These are phyloP conservation scores for Zaprionus taronus DNA, from an alignment of 1,140 invertebrate genomes.

Conservation along the genomic window DNA sequence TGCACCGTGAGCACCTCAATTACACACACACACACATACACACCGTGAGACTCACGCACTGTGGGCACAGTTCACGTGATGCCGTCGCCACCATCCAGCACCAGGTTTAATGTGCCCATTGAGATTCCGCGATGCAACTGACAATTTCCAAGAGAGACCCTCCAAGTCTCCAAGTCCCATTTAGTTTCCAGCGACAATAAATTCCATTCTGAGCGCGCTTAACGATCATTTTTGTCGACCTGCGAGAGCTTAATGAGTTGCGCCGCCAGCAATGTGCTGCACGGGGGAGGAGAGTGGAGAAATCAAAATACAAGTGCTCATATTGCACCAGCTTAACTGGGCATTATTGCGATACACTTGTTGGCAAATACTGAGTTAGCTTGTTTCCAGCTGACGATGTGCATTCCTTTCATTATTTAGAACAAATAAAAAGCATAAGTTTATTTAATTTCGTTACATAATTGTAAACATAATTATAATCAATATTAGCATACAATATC, in stretches of 20 bases:
- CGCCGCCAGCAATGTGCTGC: constrained; percentile 31
- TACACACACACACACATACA: background rate
- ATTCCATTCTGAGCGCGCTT: constrained; percentile 38
- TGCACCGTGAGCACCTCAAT: constrained; percentile 43
- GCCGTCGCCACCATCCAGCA: constrained; percentile 10
- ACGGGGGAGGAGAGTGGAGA: background rate
- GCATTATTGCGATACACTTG: background rate
- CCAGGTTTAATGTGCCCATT: constrained; percentile 33
- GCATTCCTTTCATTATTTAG: too few species aligned
- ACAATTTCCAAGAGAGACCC: constrained; percentile 15
- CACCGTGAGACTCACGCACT: background rate
- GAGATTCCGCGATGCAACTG: constrained; percentile 45
- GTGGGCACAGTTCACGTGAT: constrained; percentile 10
- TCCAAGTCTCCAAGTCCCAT: constrained; percentile 13
- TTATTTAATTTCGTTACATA: too few species aligned
- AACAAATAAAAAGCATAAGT: too few species aligned
- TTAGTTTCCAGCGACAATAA: constrained; percentile 42
- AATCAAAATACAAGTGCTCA: background rate
- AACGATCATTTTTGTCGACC: constrained; percentile 37
- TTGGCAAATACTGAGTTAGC: background rate
- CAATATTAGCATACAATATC: too few species aligned
- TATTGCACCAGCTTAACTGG: background rate
- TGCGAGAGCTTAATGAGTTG: constrained; percentile 43
- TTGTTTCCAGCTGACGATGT: too few species aligned
- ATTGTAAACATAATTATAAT: too few species aligned